Conservation (phyloP, 2,888 invertebrate species). For the Stenodema calcarata region DNA sequence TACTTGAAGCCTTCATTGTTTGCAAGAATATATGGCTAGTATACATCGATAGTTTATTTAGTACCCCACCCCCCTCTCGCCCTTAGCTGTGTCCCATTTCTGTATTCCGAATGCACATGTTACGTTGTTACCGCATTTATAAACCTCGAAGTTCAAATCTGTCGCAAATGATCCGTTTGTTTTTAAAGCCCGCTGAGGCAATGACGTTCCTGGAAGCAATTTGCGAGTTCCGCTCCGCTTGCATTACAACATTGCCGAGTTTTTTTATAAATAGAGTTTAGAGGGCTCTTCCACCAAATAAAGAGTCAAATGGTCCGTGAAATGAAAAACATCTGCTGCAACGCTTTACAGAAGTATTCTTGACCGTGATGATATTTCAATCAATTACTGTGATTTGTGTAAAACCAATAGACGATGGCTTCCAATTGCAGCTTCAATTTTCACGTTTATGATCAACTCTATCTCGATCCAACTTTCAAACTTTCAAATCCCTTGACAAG, state of each 20-base stretch:
- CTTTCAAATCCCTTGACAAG: too few relatives aligned
- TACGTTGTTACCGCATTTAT: conserved; percentile 4
- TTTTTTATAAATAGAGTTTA: not conserved
- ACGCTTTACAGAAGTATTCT: not conserved
- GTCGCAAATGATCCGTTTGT: not conserved
- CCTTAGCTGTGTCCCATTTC: not conserved
- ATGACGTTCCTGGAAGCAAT: not conserved
- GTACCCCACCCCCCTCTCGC: not conserved
- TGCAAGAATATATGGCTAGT: conserved; percentile 36
- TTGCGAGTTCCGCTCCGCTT: not conserved
- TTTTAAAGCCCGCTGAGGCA: not conserved
- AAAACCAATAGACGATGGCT: too few relatives aligned
- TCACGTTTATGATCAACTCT: too few relatives aligned
- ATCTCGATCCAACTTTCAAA: too few relatives aligned
- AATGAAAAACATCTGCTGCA: not conserved
- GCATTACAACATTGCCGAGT: not conserved
- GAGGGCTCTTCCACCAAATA: not conserved
- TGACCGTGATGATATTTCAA: not conserved
- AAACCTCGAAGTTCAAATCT: conserved; percentile 9
- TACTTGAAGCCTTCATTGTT: conserved; percentile 24
- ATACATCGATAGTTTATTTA: conserved; percentile 41
- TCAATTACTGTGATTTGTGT: too few relatives aligned
- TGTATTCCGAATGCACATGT: not conserved
- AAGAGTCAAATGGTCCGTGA: not conserved
- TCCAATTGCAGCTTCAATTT: too few relatives aligned